Evolutionary conservation across 1,140 invertebrate species (phyloP).

Genomic region (Aleiodes sp.): DNA sequence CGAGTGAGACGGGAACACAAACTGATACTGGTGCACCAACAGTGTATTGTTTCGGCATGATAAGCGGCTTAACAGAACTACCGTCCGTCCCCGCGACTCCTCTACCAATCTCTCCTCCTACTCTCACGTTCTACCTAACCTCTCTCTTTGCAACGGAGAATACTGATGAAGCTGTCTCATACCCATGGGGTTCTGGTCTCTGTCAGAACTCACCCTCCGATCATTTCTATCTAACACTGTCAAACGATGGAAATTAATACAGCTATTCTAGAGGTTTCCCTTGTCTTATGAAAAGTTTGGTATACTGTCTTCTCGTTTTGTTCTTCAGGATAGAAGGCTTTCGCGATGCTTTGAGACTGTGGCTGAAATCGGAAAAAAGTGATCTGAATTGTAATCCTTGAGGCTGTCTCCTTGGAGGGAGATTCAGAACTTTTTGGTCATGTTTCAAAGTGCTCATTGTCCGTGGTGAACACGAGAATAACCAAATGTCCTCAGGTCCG

Average conservation of each 20-base stretch:
- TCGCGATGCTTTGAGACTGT: not conserved
- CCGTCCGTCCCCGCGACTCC: conserved; percentile 41
- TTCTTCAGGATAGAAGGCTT: not conserved
- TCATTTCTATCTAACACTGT: not conserved
- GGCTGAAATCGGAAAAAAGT: no score
- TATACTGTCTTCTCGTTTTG: no score
- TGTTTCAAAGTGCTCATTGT: no score
- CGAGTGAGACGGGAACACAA: conserved; percentile 45
- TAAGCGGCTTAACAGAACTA: conserved; percentile 67
- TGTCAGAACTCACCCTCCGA: conserved; percentile 6
- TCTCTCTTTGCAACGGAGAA: not conserved
- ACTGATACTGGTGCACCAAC: conserved; percentile 66
- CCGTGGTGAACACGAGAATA: no score
- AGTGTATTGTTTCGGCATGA: conserved; percentile 68
- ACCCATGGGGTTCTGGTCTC: not conserved
- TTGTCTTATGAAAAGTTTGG: not conserved
- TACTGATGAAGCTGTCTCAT: conserved; percentile 7
- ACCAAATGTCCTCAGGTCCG: no score
- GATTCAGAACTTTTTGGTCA: no score
- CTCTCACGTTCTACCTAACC: conserved; percentile 36
- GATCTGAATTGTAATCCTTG: no score
- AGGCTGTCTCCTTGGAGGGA: no score
- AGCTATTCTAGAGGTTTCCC: not conserved
- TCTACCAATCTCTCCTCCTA: not conserved
- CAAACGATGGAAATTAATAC: not conserved